Percentiles rank a stretch among this genome's conserved stretches.
phyloP scores from a whole-genome alignment of 35 echinoderm and acorn worm species.

The Lytechinus variegatus region DNA sequence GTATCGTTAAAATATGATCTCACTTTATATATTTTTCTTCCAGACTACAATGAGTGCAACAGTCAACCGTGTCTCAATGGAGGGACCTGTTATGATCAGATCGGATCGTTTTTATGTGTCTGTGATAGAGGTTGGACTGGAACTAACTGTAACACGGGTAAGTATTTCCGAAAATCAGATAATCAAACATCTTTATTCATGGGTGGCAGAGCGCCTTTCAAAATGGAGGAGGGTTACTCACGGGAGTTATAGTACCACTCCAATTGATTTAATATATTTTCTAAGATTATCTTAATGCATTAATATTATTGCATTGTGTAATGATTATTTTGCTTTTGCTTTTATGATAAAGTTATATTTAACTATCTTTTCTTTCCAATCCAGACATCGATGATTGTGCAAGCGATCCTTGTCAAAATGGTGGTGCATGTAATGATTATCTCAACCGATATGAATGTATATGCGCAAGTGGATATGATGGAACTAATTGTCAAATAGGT shows the following conservation, averaged over 20 bases:
- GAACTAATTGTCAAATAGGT: constrained; percentile 71
- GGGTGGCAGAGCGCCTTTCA: no score
- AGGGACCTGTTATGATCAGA: constrained; percentile 3
- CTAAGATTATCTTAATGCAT: no score
- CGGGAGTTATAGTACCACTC: no score
- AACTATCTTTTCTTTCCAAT: not conserved
- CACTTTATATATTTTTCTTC: not conserved
- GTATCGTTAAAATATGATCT: not conserved
- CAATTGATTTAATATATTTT: no score
- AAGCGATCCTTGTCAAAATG: constrained; percentile 71
- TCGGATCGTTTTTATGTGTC: constrained; percentile 58
- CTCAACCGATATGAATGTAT: constrained; percentile 60
- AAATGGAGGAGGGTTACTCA: no score
- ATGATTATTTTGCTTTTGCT: not conserved
- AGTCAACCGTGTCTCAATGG: constrained; percentile 58
- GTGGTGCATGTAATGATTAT: constrained; percentile 60
- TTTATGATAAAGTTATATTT: not conserved
- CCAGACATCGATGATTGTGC: constrained; percentile 86
- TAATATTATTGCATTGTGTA: no score
- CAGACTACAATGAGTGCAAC: constrained; percentile 62
- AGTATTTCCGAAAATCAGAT: no score
- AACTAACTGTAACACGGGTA: no score
- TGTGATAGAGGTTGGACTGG: constrained; percentile 68
- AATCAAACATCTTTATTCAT: no score
- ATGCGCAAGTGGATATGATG: constrained; percentile 63